phyloP scores from a whole-genome alignment of 2,113 vertebrate species.

The rat (Rattus norvegicus) region DNA sequence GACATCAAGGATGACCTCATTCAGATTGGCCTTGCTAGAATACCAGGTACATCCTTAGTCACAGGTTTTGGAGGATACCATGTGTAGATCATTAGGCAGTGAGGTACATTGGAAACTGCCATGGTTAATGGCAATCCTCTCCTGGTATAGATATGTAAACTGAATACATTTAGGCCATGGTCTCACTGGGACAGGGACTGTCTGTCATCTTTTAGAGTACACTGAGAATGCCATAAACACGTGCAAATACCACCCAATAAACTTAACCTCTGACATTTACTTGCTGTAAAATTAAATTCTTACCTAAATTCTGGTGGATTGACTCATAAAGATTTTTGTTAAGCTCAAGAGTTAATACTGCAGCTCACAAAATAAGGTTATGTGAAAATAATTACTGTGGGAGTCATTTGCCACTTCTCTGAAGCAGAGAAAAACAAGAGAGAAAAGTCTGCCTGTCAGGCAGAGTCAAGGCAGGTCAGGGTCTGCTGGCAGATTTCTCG shows the following conservation, averaged over 20 bases:
- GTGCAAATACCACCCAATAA: slow-evolving; percentile 84
- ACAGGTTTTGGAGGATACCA: slow-evolving; percentile 88
- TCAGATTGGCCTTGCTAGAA: slow-evolving; percentile 87
- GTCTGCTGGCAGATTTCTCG: no score
- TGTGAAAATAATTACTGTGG: slow-evolving; percentile 20
- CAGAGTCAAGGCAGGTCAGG: no score
- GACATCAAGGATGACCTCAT: slow-evolving; percentile 89
- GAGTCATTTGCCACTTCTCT: no score
- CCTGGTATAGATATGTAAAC: slow-evolving; percentile 80
- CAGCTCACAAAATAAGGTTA: slow-evolving; percentile 37
- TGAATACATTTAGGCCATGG: slow-evolving; percentile 82
- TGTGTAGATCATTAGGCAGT: slow-evolving; percentile 85
- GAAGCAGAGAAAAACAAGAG: no score
- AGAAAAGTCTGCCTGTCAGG: no score
- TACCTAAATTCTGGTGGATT: slow-evolving; percentile 73
- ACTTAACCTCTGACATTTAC: slow-evolving; percentile 81
- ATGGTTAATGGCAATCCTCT: slow-evolving; percentile 81
- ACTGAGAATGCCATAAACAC: slow-evolving; percentile 82
- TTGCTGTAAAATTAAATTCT: slow-evolving; percentile 85
- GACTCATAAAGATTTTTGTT: slow-evolving; percentile 75
- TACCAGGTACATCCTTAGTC: slow-evolving; percentile 87
- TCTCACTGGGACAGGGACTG: slow-evolving; percentile 83
- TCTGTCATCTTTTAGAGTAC: slow-evolving; percentile 79
- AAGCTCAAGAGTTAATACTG: slow-evolving; percentile 70
- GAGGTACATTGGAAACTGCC: slow-evolving; percentile 85